A percentile compares a stretch with the other conserved stretches of the same genome.
These are phyloP conservation scores for Hirundo rustica DNA, from an alignment of 2,797 vertebrate species.

Conservation along the genomic window DNA sequence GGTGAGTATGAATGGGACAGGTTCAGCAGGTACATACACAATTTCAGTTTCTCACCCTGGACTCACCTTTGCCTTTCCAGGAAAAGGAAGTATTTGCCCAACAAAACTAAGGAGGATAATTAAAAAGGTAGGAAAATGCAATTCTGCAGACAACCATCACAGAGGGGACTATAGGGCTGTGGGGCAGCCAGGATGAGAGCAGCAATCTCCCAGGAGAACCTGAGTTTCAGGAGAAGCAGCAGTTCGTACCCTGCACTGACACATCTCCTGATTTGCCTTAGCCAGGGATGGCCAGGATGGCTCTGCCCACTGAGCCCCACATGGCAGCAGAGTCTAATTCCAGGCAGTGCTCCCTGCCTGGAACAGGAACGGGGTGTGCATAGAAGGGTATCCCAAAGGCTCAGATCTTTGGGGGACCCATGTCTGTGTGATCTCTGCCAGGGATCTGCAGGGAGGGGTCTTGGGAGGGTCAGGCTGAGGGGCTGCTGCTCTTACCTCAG, in stretches of 20 bases:
- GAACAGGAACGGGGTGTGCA: not conserved
- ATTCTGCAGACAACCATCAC: not conserved
- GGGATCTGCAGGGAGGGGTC: not conserved
- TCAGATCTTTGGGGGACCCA: not conserved
- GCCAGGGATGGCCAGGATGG: rapidly evolving
- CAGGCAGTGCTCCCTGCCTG: not conserved
- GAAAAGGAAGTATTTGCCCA: not conserved
- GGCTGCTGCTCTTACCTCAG: not conserved
- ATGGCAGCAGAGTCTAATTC: rapidly evolving
- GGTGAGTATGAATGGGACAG: not conserved
- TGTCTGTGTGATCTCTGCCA: rapidly evolving
- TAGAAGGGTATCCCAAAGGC: not conserved
- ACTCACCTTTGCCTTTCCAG: not conserved
- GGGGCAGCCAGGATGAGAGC: not conserved
- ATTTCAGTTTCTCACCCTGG: not conserved
- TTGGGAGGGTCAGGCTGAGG: not conserved
- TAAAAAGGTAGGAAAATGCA: constrained; percentile 10
- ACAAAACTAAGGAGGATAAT: not conserved
- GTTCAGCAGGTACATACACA: not conserved
- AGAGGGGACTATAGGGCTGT: not conserved
- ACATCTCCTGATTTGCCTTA: rapidly evolving
- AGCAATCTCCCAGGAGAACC: not conserved
- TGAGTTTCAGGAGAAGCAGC: not conserved
- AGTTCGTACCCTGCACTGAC: not conserved
- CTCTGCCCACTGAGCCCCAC: not conserved